Conservation (phyloP, 2,113 vertebrate species). For the Heterocephalus glaber region DNA sequence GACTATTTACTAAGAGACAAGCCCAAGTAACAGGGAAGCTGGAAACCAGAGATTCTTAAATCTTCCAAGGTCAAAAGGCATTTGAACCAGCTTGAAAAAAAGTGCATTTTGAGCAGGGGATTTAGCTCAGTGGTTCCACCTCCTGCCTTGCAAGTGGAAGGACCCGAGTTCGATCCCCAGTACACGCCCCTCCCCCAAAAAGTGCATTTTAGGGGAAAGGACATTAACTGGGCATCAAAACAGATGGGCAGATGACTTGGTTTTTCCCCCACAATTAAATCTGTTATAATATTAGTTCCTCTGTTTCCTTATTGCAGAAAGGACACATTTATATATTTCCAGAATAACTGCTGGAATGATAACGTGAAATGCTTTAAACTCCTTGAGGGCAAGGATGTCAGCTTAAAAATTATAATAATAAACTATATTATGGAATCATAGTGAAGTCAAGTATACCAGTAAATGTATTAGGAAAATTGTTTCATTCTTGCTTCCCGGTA, state of each 20-base stretch:
- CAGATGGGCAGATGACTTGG: not conserved
- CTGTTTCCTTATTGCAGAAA: conserved; percentile 41
- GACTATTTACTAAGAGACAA: not conserved
- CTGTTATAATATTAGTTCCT: conserved; percentile 20
- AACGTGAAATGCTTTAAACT: not conserved
- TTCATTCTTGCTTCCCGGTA: conserved; percentile 52
- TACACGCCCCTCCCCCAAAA: too few species aligned
- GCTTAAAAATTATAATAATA: conserved; percentile 11
- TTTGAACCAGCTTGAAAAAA: conserved; percentile 29
- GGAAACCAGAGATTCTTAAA: not conserved
- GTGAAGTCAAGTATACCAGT: not conserved
- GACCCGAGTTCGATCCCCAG: too few species aligned
- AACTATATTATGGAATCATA: conserved; percentile 31
- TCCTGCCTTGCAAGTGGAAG: too few species aligned
- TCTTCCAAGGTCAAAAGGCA: not conserved
- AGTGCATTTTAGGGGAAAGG: not conserved
- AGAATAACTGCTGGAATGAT: not conserved
- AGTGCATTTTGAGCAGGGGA: too few species aligned
- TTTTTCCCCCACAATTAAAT: conserved; percentile 41
- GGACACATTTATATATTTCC: not conserved
- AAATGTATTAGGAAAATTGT: conserved; percentile 12
- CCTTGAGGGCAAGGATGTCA: conserved; percentile 48
- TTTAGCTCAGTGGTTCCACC: too few species aligned
- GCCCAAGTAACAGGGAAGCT: not conserved
- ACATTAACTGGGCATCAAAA: conserved; percentile 48